Base-by-base conservation (phyloP, 2,888 invertebrate species). In the Dione vanillae region DNA sequence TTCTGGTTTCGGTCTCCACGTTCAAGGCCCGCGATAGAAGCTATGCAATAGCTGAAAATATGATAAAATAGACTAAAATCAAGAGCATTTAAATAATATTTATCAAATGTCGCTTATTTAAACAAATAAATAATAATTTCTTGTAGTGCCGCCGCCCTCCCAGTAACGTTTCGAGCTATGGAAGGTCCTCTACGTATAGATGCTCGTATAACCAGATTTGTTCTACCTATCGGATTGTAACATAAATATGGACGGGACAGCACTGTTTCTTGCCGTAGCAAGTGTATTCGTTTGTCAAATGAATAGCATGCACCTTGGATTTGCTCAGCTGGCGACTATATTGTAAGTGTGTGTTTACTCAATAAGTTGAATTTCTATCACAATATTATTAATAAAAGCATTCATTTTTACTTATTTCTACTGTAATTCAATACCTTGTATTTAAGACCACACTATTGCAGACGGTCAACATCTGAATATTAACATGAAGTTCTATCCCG, bases 221-320 rank as follows among this genome's bases (percentile, higher is more conserved):
- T 98, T 59, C 92, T 98, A 12, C 98, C 98, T 0, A 97, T 98
- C 77, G 98, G 98, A 7, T n/a, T 97, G 97, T 84, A 98, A 97
- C 83, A 96, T 98, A 84, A 98, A 98, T 89, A 98, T 98, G 97
- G 97, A 98, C 79, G 97, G 97, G 2, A 97, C 97, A 0, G 97
- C 97, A 0, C 91, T 98, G 59, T 99, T 98, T 87, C 95, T 98
- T 45, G 95, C 98, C 0, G 96, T 97, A 3, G 97, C 98, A 6
- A 96, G 97, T 95, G 97, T 96, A 68, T 98, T 97, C 85, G 96
- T 98, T 75, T 97, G 97, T 51, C 98, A 98, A 89, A 97, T 98
- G 96, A 98, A 97, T 82, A 96, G 96, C 72, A 95, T 98, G 80
- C 89, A 94, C 16, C 91, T 98, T 73, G 96, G 96, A 20, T 95